Evolutionary conservation across 2,797 vertebrate genomes (phyloP), one percentile per base, ranked within the genome.

Genomic region (Danio kyathit): DNA sequence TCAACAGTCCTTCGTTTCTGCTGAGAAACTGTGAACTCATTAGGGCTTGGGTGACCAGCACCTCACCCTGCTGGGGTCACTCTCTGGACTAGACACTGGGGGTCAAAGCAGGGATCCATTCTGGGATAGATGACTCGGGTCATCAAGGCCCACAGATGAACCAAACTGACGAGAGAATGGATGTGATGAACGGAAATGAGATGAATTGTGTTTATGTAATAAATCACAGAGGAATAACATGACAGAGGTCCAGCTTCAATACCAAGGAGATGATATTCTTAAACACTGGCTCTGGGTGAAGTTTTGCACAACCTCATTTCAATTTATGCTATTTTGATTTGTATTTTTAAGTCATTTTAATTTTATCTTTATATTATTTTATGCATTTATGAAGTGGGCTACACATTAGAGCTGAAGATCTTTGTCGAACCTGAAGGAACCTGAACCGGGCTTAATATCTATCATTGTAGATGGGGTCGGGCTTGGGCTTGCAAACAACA

Each of bases 11-110:
- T 85, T 75, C 82, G 88, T 86, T 89, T 89, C 87, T 89, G 84
- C 85, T 59, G 48, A 81, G 87, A 87, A 92, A 89, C 92, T 88
- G 86, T 88, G 74, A 92, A 89, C 87, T 89, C 89, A 90, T 89
- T 79, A 89, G 41, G 71, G 81, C 60, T 74, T 60, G 52, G 14
- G 48, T 85, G 83, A 85, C 81, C 86, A 81, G 41, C 17, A 66
- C 43, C 21, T 87, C 79, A 82, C 86, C 79, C 81, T 76, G 44
- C 16, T 73, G 78, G 80, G 85, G 83, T 86, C 85, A 83, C n/a
- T 84, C 46, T 60, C 59, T 79, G 77, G 83, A 82, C 81, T 70
- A 84, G 85, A 84, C 83, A 81, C 61, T 6, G 17, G 71, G 85
- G 85, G 83, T 81, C 83, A 83, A 14, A 63, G 83, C 75, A 63